Percentiles rank a stretch among this genome's conserved stretches.
Evolutionary conservation across 2,797 vertebrate genomes (phyloP).

Genomic region (Cryptoprocta ferox): DNA sequence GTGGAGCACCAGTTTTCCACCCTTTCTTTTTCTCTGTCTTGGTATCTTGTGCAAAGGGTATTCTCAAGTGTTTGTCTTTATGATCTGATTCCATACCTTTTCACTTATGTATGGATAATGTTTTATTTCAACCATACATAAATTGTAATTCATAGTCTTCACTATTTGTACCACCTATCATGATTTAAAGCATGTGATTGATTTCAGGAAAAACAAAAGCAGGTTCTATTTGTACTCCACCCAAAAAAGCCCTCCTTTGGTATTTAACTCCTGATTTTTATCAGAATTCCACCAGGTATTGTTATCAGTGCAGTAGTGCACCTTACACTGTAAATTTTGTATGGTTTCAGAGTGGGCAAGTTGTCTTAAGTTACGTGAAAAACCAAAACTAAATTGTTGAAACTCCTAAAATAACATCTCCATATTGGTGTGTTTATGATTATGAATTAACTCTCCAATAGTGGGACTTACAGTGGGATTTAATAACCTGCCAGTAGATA

Average conservation of each 20-base stretch:
- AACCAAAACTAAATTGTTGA: not conserved
- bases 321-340: not conserved
- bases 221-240: not conserved
- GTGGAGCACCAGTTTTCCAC: not conserved
- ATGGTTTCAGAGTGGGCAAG: not conserved
- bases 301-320: not conserved
- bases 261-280: slow-evolving; percentile 1
- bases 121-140: not conserved
- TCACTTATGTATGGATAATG: not conserved
- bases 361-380: not conserved
- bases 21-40: not conserved
- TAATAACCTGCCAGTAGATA: not conserved
- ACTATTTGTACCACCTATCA: not conserved
- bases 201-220: slow-evolving; percentile 15
- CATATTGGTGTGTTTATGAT: not conserved
- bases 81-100: not conserved
- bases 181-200: not conserved
- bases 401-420: not conserved
- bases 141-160: not conserved
- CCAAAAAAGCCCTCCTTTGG: not conserved
- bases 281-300: not conserved
- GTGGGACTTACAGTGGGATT: not conserved
- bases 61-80: not conserved
- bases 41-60: not conserved
- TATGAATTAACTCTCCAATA: not conserved